These are phyloP conservation scores for Scortum barcoo DNA, from an alignment of 2,113 vertebrate species.

Conservation along the genomic window DNA sequence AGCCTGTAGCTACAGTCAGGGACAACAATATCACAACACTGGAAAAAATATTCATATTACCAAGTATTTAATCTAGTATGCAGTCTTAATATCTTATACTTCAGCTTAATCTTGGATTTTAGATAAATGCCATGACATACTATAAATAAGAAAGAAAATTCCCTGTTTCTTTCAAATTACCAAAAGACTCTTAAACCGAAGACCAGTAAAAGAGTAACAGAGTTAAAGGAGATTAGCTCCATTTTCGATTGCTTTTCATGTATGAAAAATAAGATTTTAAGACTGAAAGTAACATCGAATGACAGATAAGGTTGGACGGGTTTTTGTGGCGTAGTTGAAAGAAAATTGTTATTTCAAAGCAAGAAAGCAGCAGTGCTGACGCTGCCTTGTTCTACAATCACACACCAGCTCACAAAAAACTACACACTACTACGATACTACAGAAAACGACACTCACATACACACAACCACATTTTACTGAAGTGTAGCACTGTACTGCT, in stretches of 20 bases:
- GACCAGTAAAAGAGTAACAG: background rate
- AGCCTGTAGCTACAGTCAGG: slow-evolving; percentile 47
- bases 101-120: slow-evolving; percentile 51
- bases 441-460: slow-evolving; percentile 54
- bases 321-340: slow-evolving; percentile 37
- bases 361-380: slow-evolving; percentile 61
- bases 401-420: slow-evolving; percentile 44
- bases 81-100: slow-evolving; percentile 73
- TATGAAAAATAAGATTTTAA: slow-evolving; percentile 66
- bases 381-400: slow-evolving; percentile 58
- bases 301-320: slow-evolving; percentile 26
- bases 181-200: background rate
- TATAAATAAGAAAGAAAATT: background rate
- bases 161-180: slow-evolving; percentile 8
- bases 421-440: slow-evolving; percentile 40
- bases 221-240: background rate
- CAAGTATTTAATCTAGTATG: background rate
- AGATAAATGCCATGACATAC: background rate
- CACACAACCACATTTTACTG: slow-evolving; percentile 45
- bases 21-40: slow-evolving; percentile 63
- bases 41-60: slow-evolving; percentile 27
- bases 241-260: background rate
- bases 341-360: slow-evolving; percentile 66
- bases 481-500: slow-evolving; percentile 44
- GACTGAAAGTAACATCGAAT: slow-evolving; percentile 57